Evolutionary conservation across 2,113 vertebrate species (phyloP).

Genomic region (Hipposideros armiger): DNA sequence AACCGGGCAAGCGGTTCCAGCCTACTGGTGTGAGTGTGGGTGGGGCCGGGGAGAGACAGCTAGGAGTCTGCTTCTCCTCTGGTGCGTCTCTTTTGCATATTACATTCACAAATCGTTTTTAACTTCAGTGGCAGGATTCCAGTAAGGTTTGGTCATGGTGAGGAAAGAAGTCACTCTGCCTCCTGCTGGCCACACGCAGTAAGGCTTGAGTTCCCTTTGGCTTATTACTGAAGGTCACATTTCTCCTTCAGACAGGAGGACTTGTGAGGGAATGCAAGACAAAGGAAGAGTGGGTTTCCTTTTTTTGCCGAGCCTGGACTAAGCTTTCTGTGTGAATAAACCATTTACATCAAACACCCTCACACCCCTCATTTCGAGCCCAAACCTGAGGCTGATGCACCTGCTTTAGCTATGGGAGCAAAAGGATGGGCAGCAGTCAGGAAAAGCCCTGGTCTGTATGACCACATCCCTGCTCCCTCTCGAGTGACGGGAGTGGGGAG

Average conservation of each 20-base stretch:
- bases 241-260: not conserved
- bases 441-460: not conserved
- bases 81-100: not conserved
- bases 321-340: not conserved
- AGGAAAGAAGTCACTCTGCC: not conserved
- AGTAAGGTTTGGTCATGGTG: not conserved
- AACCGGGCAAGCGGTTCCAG: not conserved
- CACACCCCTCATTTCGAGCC: not conserved
- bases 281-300: not conserved
- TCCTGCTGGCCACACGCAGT: constrained; percentile 57
- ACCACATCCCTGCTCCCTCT: not conserved
- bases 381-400: not conserved
- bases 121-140: not conserved
- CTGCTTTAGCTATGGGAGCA: not conserved
- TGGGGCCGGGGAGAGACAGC: not conserved
- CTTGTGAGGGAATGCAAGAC: not conserved
- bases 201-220: not conserved
- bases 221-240: not conserved
- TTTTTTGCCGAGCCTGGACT: constrained; percentile 10
- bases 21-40: not conserved
- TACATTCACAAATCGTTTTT: not conserved
- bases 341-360: not conserved
- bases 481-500: not conserved
- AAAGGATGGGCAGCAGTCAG: not conserved
- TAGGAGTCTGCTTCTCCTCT: not conserved